A percentile compares a stretch with the other conserved stretches of the same genome.
phyloP scores from a whole-genome alignment of 2,797 vertebrate species.

The Acridotheres tristis region DNA sequence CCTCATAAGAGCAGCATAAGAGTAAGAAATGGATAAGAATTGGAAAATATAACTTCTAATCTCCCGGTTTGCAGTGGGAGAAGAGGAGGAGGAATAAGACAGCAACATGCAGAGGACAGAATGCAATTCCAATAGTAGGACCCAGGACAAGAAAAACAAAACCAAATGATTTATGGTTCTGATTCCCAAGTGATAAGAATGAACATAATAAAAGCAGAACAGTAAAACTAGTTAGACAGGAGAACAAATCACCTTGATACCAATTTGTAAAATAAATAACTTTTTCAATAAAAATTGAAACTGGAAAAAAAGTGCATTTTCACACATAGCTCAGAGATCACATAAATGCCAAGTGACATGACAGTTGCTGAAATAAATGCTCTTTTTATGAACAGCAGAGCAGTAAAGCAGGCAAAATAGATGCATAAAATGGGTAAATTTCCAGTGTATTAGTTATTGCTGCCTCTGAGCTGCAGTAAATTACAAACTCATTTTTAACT shows the following conservation, averaged over 20 bases:
- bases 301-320: slow-evolving; percentile 63
- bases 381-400: slow-evolving; percentile 76
- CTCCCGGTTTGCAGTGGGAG: background rate
- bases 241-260: slow-evolving; percentile 62
- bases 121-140: slow-evolving; percentile 16
- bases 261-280: slow-evolving; percentile 73
- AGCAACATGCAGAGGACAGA: background rate
- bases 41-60: background rate
- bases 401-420: slow-evolving; percentile 78
- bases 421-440: slow-evolving; percentile 79
- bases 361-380: slow-evolving; percentile 77
- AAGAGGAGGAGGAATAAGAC: background rate
- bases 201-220: slow-evolving; percentile 34
- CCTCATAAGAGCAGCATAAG: background rate
- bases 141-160: slow-evolving; percentile 33
- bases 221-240: slow-evolving; percentile 56
- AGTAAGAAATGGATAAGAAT: background rate
- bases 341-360: slow-evolving; percentile 76
- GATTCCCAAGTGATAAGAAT: slow-evolving; percentile 56
- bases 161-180: slow-evolving; percentile 3
- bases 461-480: slow-evolving; percentile 72
- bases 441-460: slow-evolving; percentile 76
- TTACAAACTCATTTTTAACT: slow-evolving; percentile 71
- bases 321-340: slow-evolving; percentile 73
- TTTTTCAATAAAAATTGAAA: slow-evolving; percentile 72